Percentiles rank a stretch among this genome's conserved stretches.
phyloP scores from a whole-genome alignment of 2,113 vertebrate genomes.

The Silurus glanis region DNA sequence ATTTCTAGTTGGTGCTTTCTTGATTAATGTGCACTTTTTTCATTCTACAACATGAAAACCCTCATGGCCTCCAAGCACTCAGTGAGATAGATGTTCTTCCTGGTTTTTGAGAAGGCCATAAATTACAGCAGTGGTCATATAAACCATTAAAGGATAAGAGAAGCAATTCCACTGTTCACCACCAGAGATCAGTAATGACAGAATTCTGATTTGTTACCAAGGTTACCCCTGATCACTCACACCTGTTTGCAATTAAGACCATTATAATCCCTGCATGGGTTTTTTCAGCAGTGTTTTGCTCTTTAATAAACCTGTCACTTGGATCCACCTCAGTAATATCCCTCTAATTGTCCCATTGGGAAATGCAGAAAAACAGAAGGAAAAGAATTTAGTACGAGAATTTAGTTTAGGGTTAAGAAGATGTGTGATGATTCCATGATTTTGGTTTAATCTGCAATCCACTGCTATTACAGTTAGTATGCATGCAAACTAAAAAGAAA shows the following conservation, averaged over 20 bases:
- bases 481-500: background rate
- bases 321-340: background rate
- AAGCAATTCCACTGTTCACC: background rate
- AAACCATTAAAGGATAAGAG: background rate
- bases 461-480: background rate
- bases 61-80: background rate
- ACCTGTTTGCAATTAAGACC: constrained; percentile 9
- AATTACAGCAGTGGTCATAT: background rate
- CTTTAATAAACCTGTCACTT: background rate
- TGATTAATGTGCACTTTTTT: background rate
- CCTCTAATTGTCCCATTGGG: background rate
- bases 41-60: background rate
- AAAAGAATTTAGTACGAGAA: background rate
- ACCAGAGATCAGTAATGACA: background rate
- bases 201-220: background rate
- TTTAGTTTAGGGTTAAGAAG: background rate
- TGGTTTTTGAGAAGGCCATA: background rate
- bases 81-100: background rate
- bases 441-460: background rate
- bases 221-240: constrained; percentile 3
- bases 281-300: background rate
- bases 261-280: background rate
- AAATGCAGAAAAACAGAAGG: background rate
- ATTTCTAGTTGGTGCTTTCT: background rate
- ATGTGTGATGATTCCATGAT: background rate